phyloP scores from a whole-genome alignment of 2,113 vertebrate genomes.

The Xiphophorus couchianus region DNA sequence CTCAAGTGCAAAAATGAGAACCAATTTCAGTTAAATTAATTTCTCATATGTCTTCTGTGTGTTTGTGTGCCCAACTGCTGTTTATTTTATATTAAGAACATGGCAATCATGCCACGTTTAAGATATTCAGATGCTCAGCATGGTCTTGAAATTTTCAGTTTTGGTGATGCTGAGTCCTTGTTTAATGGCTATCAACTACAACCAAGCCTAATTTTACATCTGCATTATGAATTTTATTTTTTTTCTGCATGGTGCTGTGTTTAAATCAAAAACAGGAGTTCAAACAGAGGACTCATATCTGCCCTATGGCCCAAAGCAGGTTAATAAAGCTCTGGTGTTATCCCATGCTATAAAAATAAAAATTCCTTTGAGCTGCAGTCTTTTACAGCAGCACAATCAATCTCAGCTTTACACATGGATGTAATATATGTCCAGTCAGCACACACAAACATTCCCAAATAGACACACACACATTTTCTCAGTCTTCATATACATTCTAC shows the following conservation, averaged over 20 bases:
- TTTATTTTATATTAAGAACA: too few relatives aligned
- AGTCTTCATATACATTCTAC: constrained; percentile 1
- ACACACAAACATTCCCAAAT: constrained; percentile 18
- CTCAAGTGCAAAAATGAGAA: too few relatives aligned
- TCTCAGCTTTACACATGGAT: constrained; percentile 33
- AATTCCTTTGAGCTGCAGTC: not conserved
- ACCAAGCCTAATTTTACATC: constrained; percentile 1
- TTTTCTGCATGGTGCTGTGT: not conserved
- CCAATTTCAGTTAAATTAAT: too few relatives aligned
- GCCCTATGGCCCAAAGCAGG: not conserved
- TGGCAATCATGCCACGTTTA: too few relatives aligned
- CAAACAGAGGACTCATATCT: constrained; percentile 7
- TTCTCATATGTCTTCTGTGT: too few relatives aligned
- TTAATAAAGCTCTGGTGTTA: constrained; percentile 17
- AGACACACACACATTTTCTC: constrained; percentile 11
- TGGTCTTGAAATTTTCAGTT: too few relatives aligned
- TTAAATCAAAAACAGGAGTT: not conserved
- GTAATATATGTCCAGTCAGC: constrained; percentile 22
- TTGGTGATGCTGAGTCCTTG: too few relatives aligned
- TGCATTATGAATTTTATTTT: not conserved
- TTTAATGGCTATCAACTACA: not conserved
- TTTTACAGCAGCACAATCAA: constrained; percentile 34
- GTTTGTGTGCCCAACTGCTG: too few relatives aligned
- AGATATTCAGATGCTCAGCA: too few relatives aligned
- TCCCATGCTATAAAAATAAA: constrained; percentile 10